Percentiles rank a stretch among this genome's conserved stretches.
Evolutionary conservation across 1,140 invertebrate species (phyloP).

Genomic region (Hyphantria cunea): DNA sequence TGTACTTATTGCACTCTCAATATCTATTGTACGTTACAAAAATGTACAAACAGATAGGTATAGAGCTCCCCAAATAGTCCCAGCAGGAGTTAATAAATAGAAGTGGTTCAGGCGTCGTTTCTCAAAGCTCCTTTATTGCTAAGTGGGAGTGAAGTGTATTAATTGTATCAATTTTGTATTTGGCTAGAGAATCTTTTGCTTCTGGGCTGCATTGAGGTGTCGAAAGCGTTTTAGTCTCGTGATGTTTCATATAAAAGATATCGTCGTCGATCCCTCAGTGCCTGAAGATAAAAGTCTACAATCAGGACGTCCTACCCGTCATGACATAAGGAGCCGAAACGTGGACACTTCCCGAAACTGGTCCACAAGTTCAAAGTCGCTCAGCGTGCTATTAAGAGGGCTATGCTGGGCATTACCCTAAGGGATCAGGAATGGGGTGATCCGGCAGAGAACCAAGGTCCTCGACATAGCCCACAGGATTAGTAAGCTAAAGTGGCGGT

Average conservation of each 20-base stretch:
- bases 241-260: neutral
- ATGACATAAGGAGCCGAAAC: too few species aligned
- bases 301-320: neutral
- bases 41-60: too few species aligned
- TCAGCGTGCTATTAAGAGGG: too few species aligned
- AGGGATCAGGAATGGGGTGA: too few species aligned
- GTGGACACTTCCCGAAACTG: too few species aligned
- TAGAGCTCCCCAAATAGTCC: neutral
- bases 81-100: conserved; percentile 9
- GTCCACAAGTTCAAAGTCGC: too few species aligned
- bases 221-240: neutral
- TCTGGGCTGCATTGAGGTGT: neutral
- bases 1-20: neutral
- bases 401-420: too few species aligned
- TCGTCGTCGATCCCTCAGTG: too few species aligned
- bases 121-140: conserved; percentile 26
- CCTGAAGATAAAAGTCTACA: too few species aligned
- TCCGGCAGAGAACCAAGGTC: too few species aligned
- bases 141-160: conserved; percentile 33
- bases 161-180: conserved; percentile 36
- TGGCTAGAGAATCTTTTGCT: neutral
- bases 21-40: neutral
- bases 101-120: conserved; percentile 9
- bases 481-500: too few species aligned
- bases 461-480: too few species aligned